phyloP scores from a whole-genome alignment of 2,888 invertebrate species.

The Tenthredo livida region DNA sequence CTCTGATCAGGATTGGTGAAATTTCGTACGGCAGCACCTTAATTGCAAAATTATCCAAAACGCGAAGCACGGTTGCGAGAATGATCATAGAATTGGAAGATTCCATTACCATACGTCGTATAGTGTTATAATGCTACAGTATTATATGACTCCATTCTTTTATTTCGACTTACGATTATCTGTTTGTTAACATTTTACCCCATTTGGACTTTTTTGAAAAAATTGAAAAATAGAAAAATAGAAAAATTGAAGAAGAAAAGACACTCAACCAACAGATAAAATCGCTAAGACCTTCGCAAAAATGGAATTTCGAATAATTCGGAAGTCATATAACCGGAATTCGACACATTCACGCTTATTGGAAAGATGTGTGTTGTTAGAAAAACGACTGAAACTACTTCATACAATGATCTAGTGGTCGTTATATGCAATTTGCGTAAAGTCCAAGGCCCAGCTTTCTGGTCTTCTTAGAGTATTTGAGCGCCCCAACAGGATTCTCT shows the following conservation, averaged over 20 bases:
- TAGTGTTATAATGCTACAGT: neutral
- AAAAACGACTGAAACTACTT: neutral
- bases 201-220: neutral
- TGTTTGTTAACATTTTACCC: neutral
- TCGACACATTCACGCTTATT: too few relatives aligned
- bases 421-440: conserved; percentile 7
- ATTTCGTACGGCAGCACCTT: too few relatives aligned
- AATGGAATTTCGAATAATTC: neutral
- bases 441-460: neutral
- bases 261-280: neutral
- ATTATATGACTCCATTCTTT: neutral
- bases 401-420: conserved; percentile 2
- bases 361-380: neutral
- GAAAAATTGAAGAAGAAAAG: neutral
- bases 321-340: neutral
- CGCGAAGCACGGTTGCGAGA: neutral
- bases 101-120: neutral
- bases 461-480: conserved; percentile 11
- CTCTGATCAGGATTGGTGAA: too few relatives aligned
- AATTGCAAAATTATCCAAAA: neutral
- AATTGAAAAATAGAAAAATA: neutral
- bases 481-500: conserved; percentile 42
- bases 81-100: neutral
- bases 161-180: neutral
- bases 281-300: neutral